Percentiles rank a stretch among this genome's conserved stretches.
Evolutionary conservation across 2,797 vertebrate genomes (phyloP).

Genomic region (Enteromius fasciolatus): DNA sequence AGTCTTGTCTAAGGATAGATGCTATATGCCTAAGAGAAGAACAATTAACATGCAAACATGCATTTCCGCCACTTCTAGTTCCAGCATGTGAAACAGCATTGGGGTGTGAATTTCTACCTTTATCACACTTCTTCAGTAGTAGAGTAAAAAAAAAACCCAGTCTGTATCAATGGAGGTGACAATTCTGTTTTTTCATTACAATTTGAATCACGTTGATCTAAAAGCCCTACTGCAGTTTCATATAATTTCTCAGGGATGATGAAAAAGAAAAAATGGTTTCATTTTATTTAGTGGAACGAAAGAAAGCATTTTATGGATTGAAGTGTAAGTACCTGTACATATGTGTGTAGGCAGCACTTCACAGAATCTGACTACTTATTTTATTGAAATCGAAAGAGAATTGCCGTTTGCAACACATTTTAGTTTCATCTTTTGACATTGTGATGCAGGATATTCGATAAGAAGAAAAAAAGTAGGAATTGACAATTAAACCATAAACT

Average conservation of each 20-base stretch:
- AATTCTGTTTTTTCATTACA: neutral
- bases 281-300: neutral
- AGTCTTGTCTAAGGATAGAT: conserved; percentile 36
- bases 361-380: neutral
- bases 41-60: neutral
- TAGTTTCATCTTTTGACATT: neutral
- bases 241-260: neutral
- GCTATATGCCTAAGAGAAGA: conserved; percentile 7
- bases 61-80: neutral
- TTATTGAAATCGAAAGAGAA: neutral
- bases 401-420: neutral
- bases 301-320: conserved; percentile 1
- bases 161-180: neutral
- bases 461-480: neutral
- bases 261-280: neutral
- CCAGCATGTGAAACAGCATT: neutral
- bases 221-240: neutral
- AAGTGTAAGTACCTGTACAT: neutral
- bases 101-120: neutral
- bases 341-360: neutral
- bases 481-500: neutral
- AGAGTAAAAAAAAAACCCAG: neutral
- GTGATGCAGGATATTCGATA: neutral
- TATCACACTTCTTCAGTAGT: neutral
- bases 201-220: neutral